Percentiles rank a stretch among this genome's conserved stretches.
Evolutionary conservation across 2,888 invertebrate species (phyloP).

Genomic region (Cosmia trapezina): DNA sequence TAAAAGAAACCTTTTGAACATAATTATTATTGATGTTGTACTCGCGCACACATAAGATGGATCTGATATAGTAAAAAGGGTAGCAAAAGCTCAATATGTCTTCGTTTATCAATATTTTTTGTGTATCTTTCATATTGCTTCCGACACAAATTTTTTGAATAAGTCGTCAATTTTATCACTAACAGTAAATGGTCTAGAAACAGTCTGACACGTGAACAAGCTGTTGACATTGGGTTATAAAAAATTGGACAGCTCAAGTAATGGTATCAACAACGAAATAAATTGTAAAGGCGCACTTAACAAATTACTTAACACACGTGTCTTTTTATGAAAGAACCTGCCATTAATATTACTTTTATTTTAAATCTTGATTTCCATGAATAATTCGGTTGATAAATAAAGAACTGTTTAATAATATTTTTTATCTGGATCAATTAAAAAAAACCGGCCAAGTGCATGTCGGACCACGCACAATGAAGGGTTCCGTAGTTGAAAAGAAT

Average conservation of each 20-base stretch:
- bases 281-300: background rate
- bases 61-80: slow-evolving; percentile 19
- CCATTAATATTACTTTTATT: too few species aligned
- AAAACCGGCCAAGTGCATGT: too few species aligned
- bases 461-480: too few species aligned
- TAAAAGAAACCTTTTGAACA: slow-evolving; percentile 9
- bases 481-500: too few species aligned
- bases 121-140: background rate
- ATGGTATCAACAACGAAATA: background rate
- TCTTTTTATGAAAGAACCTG: background rate
- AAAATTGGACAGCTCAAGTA: background rate
- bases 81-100: slow-evolving; percentile 14
- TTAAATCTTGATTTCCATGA: too few species aligned
- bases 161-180: background rate
- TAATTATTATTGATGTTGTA: slow-evolving; percentile 15
- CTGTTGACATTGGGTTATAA: too few species aligned
- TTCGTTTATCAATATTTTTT: background rate
- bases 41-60: slow-evolving; percentile 24
- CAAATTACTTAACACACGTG: background rate
- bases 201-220: background rate
- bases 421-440: too few species aligned
- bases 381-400: too few species aligned
- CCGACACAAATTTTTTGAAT: background rate
- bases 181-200: background rate
- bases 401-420: too few species aligned